Evolutionary conservation across 1,140 invertebrate genomes (phyloP), one percentile per base, ranked within the genome.

Genomic region (Aphis gossypii): DNA sequence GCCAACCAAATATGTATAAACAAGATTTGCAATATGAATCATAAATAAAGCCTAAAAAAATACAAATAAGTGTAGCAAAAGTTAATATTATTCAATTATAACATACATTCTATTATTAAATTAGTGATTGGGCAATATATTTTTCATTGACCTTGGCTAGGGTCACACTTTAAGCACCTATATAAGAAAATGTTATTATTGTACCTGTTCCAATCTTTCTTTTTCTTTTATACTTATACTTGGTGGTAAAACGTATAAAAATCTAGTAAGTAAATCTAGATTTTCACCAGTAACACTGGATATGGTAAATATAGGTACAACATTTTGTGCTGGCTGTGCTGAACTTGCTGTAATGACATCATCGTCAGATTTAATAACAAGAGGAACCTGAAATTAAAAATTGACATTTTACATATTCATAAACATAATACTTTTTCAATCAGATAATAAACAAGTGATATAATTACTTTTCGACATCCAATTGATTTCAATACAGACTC

Each of bases 251-350:
- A 97, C 95, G 95, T 97, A 96, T 35, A 98, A 95, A 95, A 98
- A 99, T 92, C 96, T 97, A 93, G 97, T 97, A 5, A 99, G 95
- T 54, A 97, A 95, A 94, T 97, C 96, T 7, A 99, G 95, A 21
- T 98, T 98, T 92, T 97, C 96, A 4, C 99, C 99, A 30, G 97
- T 98, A 1, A 99, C 98, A 95, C 97, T 98, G n/a, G 98, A 99
- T n/a, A 99, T 97, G 90, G 97, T 97, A 95, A 99, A 99, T 94
- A 99, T 97, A 21, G 99, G 98, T 83, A 98, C 97, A 92, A 97
- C 96, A 90, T 97, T 96, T 54, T 96, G 96, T 20, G 96, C 96
- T 38, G 96, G 95, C 94, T 97, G 96, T 94, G 96, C 96, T 7
- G 96, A 96, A 48, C 97, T 96, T 83, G 96, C 97, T 76, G 96